A percentile compares a stretch with the other conserved stretches of the same genome.
phyloP scores from a whole-genome alignment of 2,888 invertebrate species.

The Cabera pusaria region DNA sequence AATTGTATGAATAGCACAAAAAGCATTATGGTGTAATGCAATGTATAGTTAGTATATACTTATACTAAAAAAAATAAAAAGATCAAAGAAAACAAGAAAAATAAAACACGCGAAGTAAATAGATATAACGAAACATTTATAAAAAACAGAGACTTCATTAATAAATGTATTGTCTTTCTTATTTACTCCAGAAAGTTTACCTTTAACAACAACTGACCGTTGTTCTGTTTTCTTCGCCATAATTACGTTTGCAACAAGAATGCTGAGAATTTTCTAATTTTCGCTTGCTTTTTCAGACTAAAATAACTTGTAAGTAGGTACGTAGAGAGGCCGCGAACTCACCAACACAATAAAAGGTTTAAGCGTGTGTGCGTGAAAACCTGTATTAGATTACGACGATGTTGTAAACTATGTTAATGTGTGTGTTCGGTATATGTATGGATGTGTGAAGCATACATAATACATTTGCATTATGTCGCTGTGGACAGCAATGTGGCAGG shows the following conservation, averaged over 20 bases:
- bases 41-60: no score
- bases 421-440: constrained; percentile 26
- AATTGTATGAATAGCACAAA: no score
- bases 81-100: no score
- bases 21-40: no score
- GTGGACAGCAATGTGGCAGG: constrained; percentile 54
- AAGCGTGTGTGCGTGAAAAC: constrained; percentile 39
- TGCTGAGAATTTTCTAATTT: background rate
- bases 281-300: constrained; percentile 7
- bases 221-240: constrained; percentile 6
- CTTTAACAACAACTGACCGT: no score
- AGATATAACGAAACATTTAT: no score
- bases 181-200: no score
- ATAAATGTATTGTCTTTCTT: no score
- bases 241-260: constrained; percentile 16
- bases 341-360: constrained; percentile 37
- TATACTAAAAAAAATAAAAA: no score
- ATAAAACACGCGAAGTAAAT: no score
- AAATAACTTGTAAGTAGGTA: constrained; percentile 35
- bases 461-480: constrained; percentile 60
- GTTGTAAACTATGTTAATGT: constrained; percentile 28
- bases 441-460: constrained; percentile 42
- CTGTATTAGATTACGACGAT: constrained; percentile 39
- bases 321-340: constrained; percentile 53
- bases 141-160: no score